A percentile compares a stretch with the other conserved stretches of the same genome.
These are phyloP conservation scores for Eurystomus gularis DNA, from an alignment of 2,113 vertebrate genomes.

Conservation along the genomic window DNA sequence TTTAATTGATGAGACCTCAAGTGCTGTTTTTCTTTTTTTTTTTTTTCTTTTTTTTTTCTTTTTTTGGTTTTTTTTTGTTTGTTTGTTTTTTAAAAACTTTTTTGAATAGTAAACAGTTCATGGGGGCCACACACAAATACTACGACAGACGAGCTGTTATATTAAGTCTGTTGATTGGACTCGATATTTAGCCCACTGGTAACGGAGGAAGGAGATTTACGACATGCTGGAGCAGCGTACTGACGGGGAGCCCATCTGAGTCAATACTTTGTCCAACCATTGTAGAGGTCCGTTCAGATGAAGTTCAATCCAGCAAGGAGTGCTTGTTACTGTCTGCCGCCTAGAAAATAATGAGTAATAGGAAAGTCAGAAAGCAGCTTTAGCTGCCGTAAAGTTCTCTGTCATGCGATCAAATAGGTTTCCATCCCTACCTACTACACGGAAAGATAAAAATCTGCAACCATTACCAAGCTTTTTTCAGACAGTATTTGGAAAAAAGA, in stretches of 20 bases:
- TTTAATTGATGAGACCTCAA: slow-evolving; percentile 87
- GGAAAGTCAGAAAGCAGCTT: not conserved
- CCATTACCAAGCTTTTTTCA: not conserved
- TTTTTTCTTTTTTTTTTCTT: slow-evolving; percentile 67
- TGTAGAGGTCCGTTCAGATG: slow-evolving; percentile 97
- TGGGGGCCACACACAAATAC: slow-evolving; percentile 80
- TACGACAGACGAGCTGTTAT: slow-evolving; percentile 79
- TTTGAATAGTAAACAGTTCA: slow-evolving; percentile 82
- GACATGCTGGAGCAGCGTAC: slow-evolving; percentile 99
- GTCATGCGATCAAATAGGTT: not conserved
- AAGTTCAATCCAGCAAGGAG: slow-evolving; percentile 98
- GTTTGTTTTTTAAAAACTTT: slow-evolving; percentile 40
- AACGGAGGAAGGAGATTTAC: slow-evolving; percentile 72
- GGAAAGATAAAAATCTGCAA: not conserved
- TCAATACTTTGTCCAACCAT: slow-evolving; percentile 98
- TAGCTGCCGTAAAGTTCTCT: not conserved
- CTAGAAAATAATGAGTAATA: slow-evolving; percentile 62
- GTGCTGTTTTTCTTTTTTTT: slow-evolving; percentile 79
- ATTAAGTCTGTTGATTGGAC: slow-evolving; percentile 79
- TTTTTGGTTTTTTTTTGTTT: slow-evolving; percentile 63
- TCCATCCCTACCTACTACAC: not conserved
- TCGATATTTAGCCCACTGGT: slow-evolving; percentile 57
- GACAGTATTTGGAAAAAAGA: not conserved
- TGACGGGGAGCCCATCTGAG: slow-evolving; percentile 98
- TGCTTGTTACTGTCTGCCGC: slow-evolving; percentile 97